Conservation (phyloP, 2,113 vertebrate species). For the Phalacrocorax pelagicus region DNA sequence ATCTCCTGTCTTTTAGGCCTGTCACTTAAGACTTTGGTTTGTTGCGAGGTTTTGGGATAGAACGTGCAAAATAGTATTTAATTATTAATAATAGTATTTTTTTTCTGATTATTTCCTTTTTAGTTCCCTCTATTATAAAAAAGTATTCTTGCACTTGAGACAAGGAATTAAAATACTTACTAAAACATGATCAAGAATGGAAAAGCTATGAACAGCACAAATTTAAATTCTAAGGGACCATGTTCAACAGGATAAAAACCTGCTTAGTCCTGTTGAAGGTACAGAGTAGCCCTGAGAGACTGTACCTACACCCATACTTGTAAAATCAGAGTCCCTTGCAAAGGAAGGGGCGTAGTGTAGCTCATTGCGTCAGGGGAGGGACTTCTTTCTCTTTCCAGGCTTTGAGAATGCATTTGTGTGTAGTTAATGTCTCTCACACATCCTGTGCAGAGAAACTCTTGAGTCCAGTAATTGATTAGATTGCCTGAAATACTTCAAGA, state of each 20-base stretch:
- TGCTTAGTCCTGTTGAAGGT: not conserved
- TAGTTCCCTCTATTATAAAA: conserved; percentile 25
- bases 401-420: not conserved
- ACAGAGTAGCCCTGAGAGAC: not conserved
- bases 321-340: not conserved
- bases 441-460: not conserved
- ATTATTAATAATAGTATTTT: not conserved
- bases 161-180: not conserved
- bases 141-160: not conserved
- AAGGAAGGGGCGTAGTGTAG: rapidly evolving
- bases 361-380: not conserved
- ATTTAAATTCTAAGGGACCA: not conserved
- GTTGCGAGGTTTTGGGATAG: not conserved
- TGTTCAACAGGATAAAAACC: not conserved
- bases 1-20: not conserved
- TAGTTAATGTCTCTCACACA: not conserved
- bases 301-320: not conserved
- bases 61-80: not conserved
- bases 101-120: not conserved
- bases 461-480: not conserved
- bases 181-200: not conserved
- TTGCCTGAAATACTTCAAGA: not conserved
- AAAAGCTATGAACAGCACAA: not conserved
- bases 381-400: not conserved
- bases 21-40: not conserved